phyloP scores from a whole-genome alignment of 2,797 vertebrate species.

The Crenichthys baileyi region DNA sequence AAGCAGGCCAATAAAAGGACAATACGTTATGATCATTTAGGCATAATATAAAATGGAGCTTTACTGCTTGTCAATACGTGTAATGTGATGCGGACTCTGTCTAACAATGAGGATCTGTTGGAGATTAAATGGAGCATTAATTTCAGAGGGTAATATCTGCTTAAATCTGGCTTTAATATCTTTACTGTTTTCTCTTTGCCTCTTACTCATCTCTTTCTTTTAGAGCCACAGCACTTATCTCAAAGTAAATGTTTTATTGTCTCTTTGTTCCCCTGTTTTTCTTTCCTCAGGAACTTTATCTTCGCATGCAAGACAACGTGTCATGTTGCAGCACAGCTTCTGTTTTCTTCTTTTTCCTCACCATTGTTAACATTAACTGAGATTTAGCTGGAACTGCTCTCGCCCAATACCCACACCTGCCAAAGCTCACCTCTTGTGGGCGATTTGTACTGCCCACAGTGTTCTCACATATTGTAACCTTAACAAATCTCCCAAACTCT shows the following conservation, averaged over 20 bases:
- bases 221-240: constrained; percentile 18
- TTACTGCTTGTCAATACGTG: constrained; percentile 49
- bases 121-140: constrained; percentile 55
- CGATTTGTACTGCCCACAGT: constrained; percentile 7
- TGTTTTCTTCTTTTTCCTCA: constrained; percentile 9
- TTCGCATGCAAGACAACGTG: constrained; percentile 30
- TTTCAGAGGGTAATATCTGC: constrained; percentile 47
- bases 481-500: constrained; percentile 34
- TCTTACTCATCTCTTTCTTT: constrained; percentile 17
- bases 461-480: constrained; percentile 25
- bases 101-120: constrained; percentile 53
- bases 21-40: constrained; percentile 43
- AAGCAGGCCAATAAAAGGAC: constrained; percentile 23
- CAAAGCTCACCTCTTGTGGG: constrained; percentile 12
- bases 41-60: constrained; percentile 48
- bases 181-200: constrained; percentile 32
- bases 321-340: constrained; percentile 18
- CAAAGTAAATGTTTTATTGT: constrained; percentile 25
- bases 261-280: constrained; percentile 20
- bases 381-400: constrained; percentile 26
- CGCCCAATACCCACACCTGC: constrained; percentile 13
- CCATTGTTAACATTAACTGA: constrained; percentile 28
- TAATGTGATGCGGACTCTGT: constrained; percentile 35
- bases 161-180: constrained; percentile 42
- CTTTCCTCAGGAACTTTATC: constrained; percentile 30